phyloP scores from a whole-genome alignment of 2,113 vertebrate species.

The Amphilophus citrinellus region DNA sequence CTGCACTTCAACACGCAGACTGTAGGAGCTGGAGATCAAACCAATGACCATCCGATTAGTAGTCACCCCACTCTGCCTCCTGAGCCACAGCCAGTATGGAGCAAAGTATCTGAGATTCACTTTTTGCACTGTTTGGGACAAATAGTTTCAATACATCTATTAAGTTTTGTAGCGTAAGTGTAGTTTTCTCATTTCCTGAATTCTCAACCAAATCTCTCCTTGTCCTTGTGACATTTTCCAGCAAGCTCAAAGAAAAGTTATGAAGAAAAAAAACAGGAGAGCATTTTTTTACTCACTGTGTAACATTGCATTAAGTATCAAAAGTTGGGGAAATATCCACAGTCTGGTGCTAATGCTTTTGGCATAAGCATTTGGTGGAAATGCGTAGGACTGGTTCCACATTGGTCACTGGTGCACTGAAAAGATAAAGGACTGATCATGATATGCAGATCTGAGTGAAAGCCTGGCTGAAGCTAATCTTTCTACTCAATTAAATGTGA shows the following conservation, averaged over 20 bases:
- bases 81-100: neutral
- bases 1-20: neutral
- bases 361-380: constrained; percentile 15
- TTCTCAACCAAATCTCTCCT: neutral
- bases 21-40: neutral
- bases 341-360: neutral
- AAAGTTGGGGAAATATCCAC: neutral
- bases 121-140: neutral
- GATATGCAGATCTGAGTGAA: neutral
- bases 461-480: neutral
- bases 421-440: neutral
- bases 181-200: neutral
- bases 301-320: neutral
- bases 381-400: neutral
- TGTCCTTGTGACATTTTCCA: neutral
- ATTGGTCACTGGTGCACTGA: constrained; percentile 1
- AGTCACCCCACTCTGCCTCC: neutral
- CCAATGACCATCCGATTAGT: neutral
- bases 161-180: neutral
- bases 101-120: neutral
- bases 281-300: neutral
- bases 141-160: neutral
- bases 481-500: neutral
- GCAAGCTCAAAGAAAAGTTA: neutral
- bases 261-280: neutral